A percentile compares a stretch with the other conserved stretches of the same genome.
Evolutionary conservation across 2,797 vertebrate species (phyloP).

Genomic region (Premnoplex brunnescens): DNA sequence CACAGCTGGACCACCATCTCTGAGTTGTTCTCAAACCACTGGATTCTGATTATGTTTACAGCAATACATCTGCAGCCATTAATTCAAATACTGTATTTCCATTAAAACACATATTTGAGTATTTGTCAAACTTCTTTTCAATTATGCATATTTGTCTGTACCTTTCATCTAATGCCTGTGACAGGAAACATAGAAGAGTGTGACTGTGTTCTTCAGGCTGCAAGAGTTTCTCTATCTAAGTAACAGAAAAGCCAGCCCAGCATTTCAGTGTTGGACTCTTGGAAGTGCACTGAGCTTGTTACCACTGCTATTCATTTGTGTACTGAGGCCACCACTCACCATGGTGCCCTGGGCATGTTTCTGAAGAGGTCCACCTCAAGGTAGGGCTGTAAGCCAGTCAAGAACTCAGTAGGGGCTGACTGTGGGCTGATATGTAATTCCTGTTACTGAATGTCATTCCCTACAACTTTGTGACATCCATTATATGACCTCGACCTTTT

Average conservation of each 20-base stretch:
- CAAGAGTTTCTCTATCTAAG: background rate
- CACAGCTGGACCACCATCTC: constrained; percentile 64
- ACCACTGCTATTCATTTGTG: background rate
- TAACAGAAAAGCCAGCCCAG: background rate
- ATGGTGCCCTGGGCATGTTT: background rate
- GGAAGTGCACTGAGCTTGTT: background rate
- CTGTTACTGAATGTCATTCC: background rate
- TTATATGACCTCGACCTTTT: background rate
- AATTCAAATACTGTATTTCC: constrained; percentile 6
- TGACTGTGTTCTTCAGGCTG: background rate
- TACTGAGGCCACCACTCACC: background rate
- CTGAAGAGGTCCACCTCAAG: background rate
- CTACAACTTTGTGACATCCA: background rate
- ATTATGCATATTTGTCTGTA: background rate
- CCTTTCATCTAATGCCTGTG: constrained; percentile 1
- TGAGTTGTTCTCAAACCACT: constrained; percentile 47
- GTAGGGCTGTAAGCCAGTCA: background rate
- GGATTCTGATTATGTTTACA: constrained; percentile 61
- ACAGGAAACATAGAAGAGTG: background rate
- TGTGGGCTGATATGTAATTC: background rate
- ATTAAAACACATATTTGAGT: constrained; percentile 29
- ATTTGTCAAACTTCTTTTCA: constrained; percentile 34
- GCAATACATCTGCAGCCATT: constrained; percentile 47
- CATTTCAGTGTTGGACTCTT: background rate
- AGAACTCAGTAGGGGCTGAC: background rate